Base-by-base conservation (phyloP, 2,888 invertebrate genomes). In the Oligia strigilis region DNA sequence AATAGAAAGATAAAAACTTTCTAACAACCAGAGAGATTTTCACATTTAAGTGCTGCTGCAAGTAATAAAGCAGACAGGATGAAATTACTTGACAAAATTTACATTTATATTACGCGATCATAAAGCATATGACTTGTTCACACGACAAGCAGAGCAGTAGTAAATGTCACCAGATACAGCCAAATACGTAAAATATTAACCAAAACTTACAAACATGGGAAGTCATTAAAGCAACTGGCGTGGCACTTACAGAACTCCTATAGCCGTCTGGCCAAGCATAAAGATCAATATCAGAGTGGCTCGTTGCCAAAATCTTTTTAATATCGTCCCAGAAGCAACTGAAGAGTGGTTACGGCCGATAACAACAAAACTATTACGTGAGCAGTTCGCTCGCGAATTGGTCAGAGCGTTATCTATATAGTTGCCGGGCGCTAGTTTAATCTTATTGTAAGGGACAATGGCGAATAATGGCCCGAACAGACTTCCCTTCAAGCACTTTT, bases 221-320 rank as follows among this genome's bases (percentile, higher is more conserved):
- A 96, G 96, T 97, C 96, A 97, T 97, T 96, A 96, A 96, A 95
- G 91, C 94, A 93, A 95, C 94, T 92, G 93, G 94, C 94, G 93
- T 93, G 94, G 95, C 94, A 96, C 95, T 96, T 96, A 94, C 93
- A 93, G 92, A 94, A 94, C 93, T 95, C 93, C 94, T 94, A 96
- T 94, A 94, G 94, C 95, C 94, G 95, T 96, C 96, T 96, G 96
- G 96, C 94, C 94, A 93, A 95, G 95, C 96, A 96, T 96, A 95
- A 96, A 96, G 97, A 97, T 97, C 96, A 95, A 96, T 97, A 97
- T 96, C 97, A 94, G 87, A 91, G 93, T 97, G 97, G 97, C 96
- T 91, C 93, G 92, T 91, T 95, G 97, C 97, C 97, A 97, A 96
- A 95, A 96, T 96, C 96, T 97, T 96, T 97, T 97, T 97, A 97